Evolutionary conservation across 2,113 vertebrate species (phyloP).

Genomic region (Stegostoma tigrinum): DNA sequence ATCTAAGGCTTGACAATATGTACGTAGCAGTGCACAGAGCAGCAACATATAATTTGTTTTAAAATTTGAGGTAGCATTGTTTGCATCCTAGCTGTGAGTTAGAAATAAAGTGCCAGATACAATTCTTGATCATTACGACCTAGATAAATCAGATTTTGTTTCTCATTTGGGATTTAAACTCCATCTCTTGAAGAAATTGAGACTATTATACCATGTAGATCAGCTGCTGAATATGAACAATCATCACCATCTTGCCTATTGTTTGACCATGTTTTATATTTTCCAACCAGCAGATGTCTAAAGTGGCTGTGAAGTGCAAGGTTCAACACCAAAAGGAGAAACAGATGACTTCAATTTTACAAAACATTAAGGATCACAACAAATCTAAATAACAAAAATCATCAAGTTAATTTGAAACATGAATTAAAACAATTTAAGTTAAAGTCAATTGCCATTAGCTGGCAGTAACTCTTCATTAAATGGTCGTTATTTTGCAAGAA

Average conservation of each 20-base stretch:
- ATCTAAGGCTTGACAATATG: background rate
- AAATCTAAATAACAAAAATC: background rate
- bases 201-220: background rate
- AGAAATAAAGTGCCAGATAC: background rate
- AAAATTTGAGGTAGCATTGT: background rate
- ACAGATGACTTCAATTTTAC: background rate
- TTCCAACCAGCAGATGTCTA: background rate
- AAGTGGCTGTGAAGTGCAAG: background rate
- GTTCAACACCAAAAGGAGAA: background rate
- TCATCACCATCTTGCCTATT: background rate
- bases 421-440: background rate
- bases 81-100: background rate
- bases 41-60: background rate
- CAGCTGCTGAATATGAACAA: background rate
- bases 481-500: background rate
- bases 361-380: background rate
- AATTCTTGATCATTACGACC: too few species aligned
- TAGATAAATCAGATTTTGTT: background rate
- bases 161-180: background rate
- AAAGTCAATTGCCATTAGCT: background rate
- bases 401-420: background rate
- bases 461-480: constrained; percentile 3
- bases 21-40: background rate
- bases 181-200: background rate
- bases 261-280: background rate